A percentile compares a stretch with the other conserved stretches of the same genome.
These are phyloP conservation scores for Psilanteris sp. DNA, from an alignment of 1,140 invertebrate genomes.

Conservation along the genomic window DNA sequence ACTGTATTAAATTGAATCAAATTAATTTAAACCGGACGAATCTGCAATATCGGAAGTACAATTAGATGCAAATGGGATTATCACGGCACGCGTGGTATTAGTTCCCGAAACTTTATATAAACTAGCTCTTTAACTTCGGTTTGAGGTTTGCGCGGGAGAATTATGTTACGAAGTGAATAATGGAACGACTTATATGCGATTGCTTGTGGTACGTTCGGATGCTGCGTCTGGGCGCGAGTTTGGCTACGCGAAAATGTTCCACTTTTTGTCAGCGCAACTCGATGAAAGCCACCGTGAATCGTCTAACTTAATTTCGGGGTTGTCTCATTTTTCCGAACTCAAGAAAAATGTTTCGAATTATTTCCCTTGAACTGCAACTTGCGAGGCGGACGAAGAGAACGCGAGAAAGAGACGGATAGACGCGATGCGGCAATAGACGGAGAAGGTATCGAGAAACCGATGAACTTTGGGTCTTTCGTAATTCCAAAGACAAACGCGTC, in stretches of 20 bases:
- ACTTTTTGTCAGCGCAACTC: constrained; percentile 10
- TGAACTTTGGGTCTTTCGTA: constrained; percentile 40
- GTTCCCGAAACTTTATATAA: constrained; percentile 19
- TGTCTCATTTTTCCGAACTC: constrained; percentile 33
- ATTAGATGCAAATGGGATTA: constrained; percentile 14
- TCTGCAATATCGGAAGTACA: constrained; percentile 16
- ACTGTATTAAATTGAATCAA: constrained; percentile 21
- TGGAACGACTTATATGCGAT: constrained; percentile 21
- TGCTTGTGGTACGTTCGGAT: constrained; percentile 7
- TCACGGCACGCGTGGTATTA: constrained; percentile 7
- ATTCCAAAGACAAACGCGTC: constrained; percentile 31
- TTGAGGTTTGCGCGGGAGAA: constrained; percentile 3
- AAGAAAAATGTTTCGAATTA: constrained; percentile 21
- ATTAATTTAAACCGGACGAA: constrained; percentile 29
- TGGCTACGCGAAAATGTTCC: constrained; percentile 7
- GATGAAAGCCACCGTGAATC: constrained; percentile 27
- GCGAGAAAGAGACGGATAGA: too few relatives aligned
- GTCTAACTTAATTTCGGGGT: constrained; percentile 38
- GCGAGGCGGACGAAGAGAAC: constrained; percentile 7
- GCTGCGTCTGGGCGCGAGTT: constrained; percentile 9
- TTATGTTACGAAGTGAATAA: constrained; percentile 31
- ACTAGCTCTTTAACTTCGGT: constrained; percentile 4
- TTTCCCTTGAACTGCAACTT: constrained; percentile 37
- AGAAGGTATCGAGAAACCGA: constrained; percentile 14
- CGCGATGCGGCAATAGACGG: too few relatives aligned